Percentiles rank a stretch among this genome's conserved stretches.
phyloP scores from a whole-genome alignment of 2,888 invertebrate genomes.

The Cyrtodaria siliqua region DNA sequence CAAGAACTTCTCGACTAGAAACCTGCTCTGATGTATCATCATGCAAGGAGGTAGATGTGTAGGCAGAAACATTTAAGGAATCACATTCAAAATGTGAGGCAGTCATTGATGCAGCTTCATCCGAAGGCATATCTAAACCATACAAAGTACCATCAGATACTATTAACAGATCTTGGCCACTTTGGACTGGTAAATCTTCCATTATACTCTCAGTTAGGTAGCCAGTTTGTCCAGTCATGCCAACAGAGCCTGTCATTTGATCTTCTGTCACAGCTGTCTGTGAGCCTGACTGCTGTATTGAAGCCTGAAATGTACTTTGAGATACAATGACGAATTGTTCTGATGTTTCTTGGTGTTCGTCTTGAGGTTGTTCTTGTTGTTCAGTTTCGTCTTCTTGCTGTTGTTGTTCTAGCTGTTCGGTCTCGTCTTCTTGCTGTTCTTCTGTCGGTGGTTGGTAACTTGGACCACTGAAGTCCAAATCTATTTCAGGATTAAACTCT shows the following conservation, averaged over 20 bases:
- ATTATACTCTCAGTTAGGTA: slow-evolving; percentile 70
- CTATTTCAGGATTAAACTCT: slow-evolving; percentile 86
- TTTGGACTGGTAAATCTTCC: slow-evolving; percentile 72
- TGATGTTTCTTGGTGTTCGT: slow-evolving; percentile 1
- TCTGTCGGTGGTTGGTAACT: slow-evolving; percentile 11
- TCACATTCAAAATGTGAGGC: slow-evolving; percentile 71
- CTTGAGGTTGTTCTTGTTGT: no score
- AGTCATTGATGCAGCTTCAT: slow-evolving; percentile 79
- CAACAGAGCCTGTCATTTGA: slow-evolving; percentile 13
- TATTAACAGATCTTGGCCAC: slow-evolving; percentile 71
- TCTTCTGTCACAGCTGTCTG: slow-evolving; percentile 20
- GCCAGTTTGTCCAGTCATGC: slow-evolving; percentile 46
- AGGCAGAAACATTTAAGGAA: slow-evolving; percentile 65
- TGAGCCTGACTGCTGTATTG: slow-evolving; percentile 9
- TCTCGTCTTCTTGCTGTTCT: not conserved
- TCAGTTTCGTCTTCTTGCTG: not conserved
- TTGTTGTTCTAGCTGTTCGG: no score
- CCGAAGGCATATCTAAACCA: slow-evolving; percentile 86
- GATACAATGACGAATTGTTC: slow-evolving; percentile 31
- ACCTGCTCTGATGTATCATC: slow-evolving; percentile 69
- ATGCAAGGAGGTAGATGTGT: slow-evolving; percentile 55
- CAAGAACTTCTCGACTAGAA: slow-evolving; percentile 58
- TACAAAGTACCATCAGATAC: slow-evolving; percentile 83
- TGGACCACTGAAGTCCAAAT: slow-evolving; percentile 66
- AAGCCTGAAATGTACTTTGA: slow-evolving; percentile 23